Evolutionary conservation across 2,888 invertebrate species (phyloP).

Genomic region (Acronicta leporina): DNA sequence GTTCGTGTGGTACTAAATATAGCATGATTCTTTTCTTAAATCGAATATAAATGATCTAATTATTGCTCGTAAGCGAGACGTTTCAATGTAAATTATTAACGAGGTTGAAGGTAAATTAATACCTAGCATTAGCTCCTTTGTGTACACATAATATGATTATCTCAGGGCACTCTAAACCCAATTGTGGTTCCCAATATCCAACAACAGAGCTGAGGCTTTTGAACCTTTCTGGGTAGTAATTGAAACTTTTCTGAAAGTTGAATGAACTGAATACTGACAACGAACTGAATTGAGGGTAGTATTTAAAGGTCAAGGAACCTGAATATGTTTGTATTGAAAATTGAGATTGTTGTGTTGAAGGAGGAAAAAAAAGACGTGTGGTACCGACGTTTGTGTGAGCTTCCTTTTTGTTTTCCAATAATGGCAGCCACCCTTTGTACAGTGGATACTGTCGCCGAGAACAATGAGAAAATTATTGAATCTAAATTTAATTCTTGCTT

Average conservation of each 20-base stretch:
- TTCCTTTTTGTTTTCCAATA: slow-evolving; percentile 30
- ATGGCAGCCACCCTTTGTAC: too few relatives aligned
- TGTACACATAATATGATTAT: slow-evolving; percentile 16
- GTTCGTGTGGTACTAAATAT: not conserved
- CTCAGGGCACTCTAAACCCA: slow-evolving; percentile 14
- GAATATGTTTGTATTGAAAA: slow-evolving; percentile 13
- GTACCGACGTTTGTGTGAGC: slow-evolving; percentile 1
- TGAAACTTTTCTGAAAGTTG: slow-evolving; percentile 38
- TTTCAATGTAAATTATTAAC: slow-evolving; percentile 30
- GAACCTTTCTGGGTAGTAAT: slow-evolving; percentile 33
- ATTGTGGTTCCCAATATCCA: slow-evolving; percentile 10
- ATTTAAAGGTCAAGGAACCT: slow-evolving; percentile 39
- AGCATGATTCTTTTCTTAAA: slow-evolving; percentile 9
- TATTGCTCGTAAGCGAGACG: slow-evolving; percentile 1
- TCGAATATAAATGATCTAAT: not conserved
- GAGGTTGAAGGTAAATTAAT: slow-evolving; percentile 10
- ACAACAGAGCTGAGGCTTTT: slow-evolving; percentile 25
- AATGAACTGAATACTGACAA: slow-evolving; percentile 28
- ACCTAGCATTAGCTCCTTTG: slow-evolving; percentile 22
- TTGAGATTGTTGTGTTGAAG: slow-evolving; percentile 8
- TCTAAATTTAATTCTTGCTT: not conserved
- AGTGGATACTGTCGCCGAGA: not conserved
- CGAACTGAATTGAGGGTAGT: slow-evolving; percentile 28
- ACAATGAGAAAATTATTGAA: slow-evolving; percentile 15
- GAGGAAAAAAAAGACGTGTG: slow-evolving; percentile 10